These are phyloP conservation scores for Anguilla pacifica DNA, from an alignment of 2,797 vertebrate species.

Conservation along the genomic window DNA sequence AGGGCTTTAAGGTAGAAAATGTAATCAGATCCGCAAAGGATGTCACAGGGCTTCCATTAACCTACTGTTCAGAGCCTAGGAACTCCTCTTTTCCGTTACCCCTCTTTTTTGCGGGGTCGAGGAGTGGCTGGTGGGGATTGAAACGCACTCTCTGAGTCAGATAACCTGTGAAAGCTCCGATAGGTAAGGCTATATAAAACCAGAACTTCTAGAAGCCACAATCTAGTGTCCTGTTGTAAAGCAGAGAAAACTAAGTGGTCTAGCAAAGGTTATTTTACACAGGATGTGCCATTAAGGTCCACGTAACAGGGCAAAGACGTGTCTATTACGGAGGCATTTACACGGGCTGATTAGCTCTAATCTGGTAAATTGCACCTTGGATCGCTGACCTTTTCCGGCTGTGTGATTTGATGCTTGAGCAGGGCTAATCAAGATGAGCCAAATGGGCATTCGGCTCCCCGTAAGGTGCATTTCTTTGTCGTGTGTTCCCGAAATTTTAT, in stretches of 20 bases:
- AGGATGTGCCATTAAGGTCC: neutral
- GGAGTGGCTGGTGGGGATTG: constrained; percentile 44
- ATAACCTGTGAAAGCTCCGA: neutral
- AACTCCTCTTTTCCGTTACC: constrained; percentile 58
- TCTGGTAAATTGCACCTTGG: neutral
- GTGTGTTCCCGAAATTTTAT: neutral
- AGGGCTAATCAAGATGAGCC: neutral
- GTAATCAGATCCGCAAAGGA: constrained; percentile 68
- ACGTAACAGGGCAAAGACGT: neutral
- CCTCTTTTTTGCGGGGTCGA: constrained; percentile 43
- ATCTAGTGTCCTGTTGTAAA: neutral
- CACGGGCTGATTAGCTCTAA: constrained; percentile 2
- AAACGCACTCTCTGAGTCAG: constrained; percentile 23
- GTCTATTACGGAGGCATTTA: constrained; percentile 5
- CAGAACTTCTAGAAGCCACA: neutral
- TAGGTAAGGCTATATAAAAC: neutral
- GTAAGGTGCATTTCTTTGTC: neutral
- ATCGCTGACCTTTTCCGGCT: constrained; percentile 12
- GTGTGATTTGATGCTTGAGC: constrained; percentile 14
- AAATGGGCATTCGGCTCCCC: neutral
- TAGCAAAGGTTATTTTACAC: neutral
- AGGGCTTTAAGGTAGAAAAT: constrained; percentile 66
- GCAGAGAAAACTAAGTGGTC: neutral
- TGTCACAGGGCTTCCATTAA: constrained; percentile 64
- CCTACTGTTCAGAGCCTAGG: constrained; percentile 54